Evolutionary conservation across 2,797 vertebrate genomes (phyloP), one percentile per base, ranked within the genome.

Genomic region (Iguana delicatissima): DNA sequence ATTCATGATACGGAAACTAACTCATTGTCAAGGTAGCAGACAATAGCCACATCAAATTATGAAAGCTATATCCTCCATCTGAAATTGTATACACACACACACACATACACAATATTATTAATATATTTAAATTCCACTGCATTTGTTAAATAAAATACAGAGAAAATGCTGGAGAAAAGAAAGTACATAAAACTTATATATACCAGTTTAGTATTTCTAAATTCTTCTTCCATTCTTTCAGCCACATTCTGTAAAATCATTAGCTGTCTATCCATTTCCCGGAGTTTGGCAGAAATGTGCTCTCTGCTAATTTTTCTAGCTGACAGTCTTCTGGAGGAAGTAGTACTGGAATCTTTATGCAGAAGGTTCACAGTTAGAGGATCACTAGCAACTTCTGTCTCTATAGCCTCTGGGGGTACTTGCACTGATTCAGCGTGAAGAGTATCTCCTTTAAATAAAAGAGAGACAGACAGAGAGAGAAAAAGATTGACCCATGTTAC

Each of bases 221-320:
- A 98, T 96, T 99, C 98, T 83, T 91, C 95, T 91, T 99, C 98
- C 95, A 99, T 98, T 89, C 95, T 94, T 92, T 98, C 97, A 26
- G 98, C 97, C n/a, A 99, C 97, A 79, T 94, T 97, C 96, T 99
- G 98, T 24, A 99, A 94, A 32, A 96, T 95, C 35, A 95, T 95
- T 57, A 99, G 94, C 92, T 98, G 98, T 52, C 93, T 87, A 50
- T 98, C 98, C 92, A 99, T 97, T 93, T 98, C 96, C 4, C 96
- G 97, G 35, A 99, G 96, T 85, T 96, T 97, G 73, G 96, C 95
- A 0, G 97, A 96, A 92, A 98, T 97, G 90, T 95, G 97, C 89
- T 95, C 90, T 90, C 55, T 95, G 62, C 46, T 86, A 62, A 95
- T 92, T 10, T 42, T 50, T 89, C 72, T 46, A 12, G 91, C 88